Evolutionary conservation across 2,113 vertebrate genomes (phyloP).

Genomic region (Pteruthius melanotis): DNA sequence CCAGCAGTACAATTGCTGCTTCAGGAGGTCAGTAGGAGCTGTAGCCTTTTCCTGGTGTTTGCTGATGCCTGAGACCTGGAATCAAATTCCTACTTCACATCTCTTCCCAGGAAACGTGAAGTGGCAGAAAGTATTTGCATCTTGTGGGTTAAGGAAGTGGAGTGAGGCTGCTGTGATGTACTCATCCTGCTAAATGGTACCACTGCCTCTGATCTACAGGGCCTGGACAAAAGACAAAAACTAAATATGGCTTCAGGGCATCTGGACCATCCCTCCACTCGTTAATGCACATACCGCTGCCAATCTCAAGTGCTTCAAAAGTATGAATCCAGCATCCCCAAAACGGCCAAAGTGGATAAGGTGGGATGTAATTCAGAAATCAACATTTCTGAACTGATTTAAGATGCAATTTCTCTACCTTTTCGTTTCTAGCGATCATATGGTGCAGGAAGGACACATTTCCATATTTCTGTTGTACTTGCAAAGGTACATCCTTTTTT

Average conservation of each 20-base stretch:
- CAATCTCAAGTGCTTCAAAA: background rate
- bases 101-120: background rate
- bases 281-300: background rate
- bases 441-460: background rate
- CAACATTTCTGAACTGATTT: background rate
- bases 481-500: background rate
- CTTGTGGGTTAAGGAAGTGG: background rate
- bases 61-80: background rate
- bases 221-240: background rate
- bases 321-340: background rate
- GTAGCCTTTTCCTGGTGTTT: background rate
- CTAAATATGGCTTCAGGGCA: background rate
- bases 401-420: background rate
- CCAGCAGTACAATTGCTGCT: background rate
- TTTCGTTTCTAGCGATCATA: background rate
- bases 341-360: background rate
- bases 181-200: background rate
- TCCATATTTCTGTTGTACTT: background rate
- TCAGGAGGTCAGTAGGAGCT: background rate
- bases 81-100: background rate
- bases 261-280: background rate
- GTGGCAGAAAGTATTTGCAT: background rate
- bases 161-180: background rate
- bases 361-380: background rate
- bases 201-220: background rate